Base-by-base conservation (phyloP, 2,888 invertebrate genomes). In the Mythimna ferrago region DNA sequence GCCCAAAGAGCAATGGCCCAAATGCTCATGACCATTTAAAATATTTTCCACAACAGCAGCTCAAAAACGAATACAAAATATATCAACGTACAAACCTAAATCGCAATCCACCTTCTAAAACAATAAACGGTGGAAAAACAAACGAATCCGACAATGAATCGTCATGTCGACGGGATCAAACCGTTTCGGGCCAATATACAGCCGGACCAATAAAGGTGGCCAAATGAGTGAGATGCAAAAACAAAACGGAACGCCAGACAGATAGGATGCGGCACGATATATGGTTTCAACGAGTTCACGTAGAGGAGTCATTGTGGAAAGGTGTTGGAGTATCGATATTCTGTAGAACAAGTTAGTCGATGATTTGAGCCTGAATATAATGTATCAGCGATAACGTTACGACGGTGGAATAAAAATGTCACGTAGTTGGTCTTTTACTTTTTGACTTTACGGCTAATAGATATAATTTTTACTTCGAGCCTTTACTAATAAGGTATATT, bases 151-250 rank as follows among this genome's bases (percentile, higher is more conserved):
- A 56, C 65, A 62, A 74, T 71, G 76, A 78, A 80, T 78, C 68
- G 84, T 35, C 57, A 57, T 65, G 78, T 71, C 67, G 83, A 74
- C 73, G 76, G 61, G 78, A 85, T 85, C 86, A 84, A 85, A 84
- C 80, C 75, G 81, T 76, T 80, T 66, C 58, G 63, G 44, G 66
- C 60, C 57, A 44, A n/a, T 73, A 2, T 66, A 41, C 73, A 51
- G 51, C 65, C 66, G 73, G 73, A 76, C 84, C 86, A 86, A 84
- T 84, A 84, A 83, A 85, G 84, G 88, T 85, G 79, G 83, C 81
- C 88, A 83, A 89, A 87, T 88, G 89, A 89, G 85, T 85, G 88
- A 86, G 87, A 85, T 87, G 83, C 78, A 88, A 88, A 86, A 88
- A 88, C 84, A 85, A 87, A 87, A 88, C 83, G 83, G 74, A 70